These are phyloP conservation scores for Frankliniella intonsa DNA, from an alignment of 2,888 invertebrate species.

Conservation along the genomic window DNA sequence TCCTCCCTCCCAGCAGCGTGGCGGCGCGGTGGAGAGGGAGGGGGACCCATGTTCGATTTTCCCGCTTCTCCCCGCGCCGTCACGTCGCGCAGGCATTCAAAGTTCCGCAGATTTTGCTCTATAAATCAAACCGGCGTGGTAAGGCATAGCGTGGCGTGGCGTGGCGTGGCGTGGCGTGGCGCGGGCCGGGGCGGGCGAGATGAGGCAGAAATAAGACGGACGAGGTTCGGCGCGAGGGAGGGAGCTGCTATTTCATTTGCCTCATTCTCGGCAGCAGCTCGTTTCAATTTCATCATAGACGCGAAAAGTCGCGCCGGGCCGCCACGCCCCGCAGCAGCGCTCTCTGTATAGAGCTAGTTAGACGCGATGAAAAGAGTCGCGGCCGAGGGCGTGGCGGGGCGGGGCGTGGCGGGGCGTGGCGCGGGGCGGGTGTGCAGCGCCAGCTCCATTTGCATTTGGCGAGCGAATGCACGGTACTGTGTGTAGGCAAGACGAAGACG, in stretches of 20 bases:
- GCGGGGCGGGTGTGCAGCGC: neutral
- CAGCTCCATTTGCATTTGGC: too few species aligned
- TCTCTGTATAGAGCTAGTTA: neutral
- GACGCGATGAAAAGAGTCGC: neutral
- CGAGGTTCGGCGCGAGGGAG: too few species aligned
- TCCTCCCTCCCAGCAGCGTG: too few species aligned
- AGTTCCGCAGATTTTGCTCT: neutral
- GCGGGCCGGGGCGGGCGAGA: too few species aligned
- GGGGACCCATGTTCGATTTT: too few species aligned
- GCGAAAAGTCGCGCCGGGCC: neutral
- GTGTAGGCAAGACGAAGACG: too few species aligned
- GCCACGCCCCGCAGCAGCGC: neutral
- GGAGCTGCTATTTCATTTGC: neutral
- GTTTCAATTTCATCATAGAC: conserved; percentile 1
- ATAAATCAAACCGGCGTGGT: neutral
- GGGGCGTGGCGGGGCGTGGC: neutral
- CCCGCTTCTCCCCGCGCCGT: too few species aligned
- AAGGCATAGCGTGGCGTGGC: neutral
- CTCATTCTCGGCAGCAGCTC: neutral
- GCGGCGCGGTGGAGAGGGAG: too few species aligned
- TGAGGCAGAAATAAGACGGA: too few species aligned
- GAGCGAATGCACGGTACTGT: too few species aligned
- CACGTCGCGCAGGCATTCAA: too few species aligned
- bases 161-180: neutral
- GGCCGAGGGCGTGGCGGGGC: neutral